phyloP scores from a whole-genome alignment of 2,797 vertebrate species.

The Acrossocheilus fasciatus region DNA sequence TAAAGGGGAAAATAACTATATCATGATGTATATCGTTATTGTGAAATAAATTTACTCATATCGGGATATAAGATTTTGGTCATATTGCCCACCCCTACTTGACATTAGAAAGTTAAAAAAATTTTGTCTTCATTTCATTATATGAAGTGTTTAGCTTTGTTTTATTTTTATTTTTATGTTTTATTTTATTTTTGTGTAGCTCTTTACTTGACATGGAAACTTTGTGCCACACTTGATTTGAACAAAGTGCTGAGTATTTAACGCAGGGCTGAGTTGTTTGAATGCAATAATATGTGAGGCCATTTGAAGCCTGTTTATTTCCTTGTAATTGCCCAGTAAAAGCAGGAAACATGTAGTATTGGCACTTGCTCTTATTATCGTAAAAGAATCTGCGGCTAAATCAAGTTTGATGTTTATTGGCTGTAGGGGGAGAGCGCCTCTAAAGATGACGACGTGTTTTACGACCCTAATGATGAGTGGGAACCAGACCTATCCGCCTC shows the following conservation, averaged over 20 bases:
- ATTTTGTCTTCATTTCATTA: not conserved
- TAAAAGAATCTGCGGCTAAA: constrained; percentile 32
- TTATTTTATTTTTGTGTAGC: not conserved
- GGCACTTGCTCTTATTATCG: constrained; percentile 37
- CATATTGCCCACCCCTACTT: too few species aligned
- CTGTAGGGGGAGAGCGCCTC: constrained; percentile 79
- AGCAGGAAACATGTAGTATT: constrained; percentile 19
- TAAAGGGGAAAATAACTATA: too few species aligned
- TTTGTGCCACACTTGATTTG: not conserved
- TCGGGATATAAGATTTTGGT: too few species aligned
- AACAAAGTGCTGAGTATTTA: constrained; percentile 3
- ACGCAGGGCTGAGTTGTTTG: not conserved
- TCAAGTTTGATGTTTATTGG: constrained; percentile 53
- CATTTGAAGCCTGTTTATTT: constrained; percentile 28
- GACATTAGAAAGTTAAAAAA: not conserved
- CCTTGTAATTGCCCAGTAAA: constrained; percentile 29
- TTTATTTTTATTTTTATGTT: not conserved
- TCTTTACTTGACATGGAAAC: not conserved
- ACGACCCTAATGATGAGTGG: constrained; percentile 94
- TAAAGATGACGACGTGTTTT: constrained; percentile 90
- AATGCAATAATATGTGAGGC: not conserved
- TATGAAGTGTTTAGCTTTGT: not conserved
- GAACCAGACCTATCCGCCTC: constrained; percentile 89
- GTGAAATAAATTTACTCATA: too few species aligned
- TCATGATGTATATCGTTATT: too few species aligned